Percentiles rank a stretch among this genome's conserved stretches.
Conservation (phyloP, 2,113 vertebrate genomes). For the Gymnocephalus cernua region DNA sequence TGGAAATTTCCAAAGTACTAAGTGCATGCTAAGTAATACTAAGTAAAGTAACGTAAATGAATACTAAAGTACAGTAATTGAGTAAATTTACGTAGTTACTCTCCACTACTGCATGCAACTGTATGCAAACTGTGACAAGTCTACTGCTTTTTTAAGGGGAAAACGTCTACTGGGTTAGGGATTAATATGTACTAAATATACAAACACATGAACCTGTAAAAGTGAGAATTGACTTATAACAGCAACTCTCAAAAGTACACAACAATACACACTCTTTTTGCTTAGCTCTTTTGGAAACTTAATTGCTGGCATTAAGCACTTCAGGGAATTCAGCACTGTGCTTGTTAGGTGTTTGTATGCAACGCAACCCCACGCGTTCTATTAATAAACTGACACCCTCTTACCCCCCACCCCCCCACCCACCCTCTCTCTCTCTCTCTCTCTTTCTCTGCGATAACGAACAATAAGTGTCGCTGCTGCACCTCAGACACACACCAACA, state of each 20-base stretch:
- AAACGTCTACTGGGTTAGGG: background rate
- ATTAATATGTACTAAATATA: slow-evolving; percentile 28
- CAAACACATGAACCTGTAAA: slow-evolving; percentile 43
- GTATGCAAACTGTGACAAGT: background rate
- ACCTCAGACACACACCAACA: slow-evolving; percentile 81
- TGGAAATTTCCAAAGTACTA: background rate
- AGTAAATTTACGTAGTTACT: background rate
- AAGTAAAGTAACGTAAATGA: background rate
- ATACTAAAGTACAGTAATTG: background rate
- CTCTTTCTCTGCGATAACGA: slow-evolving; percentile 78
- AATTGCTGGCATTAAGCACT: slow-evolving; percentile 79
- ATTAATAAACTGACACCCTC: slow-evolving; percentile 81
- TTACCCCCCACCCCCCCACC: slow-evolving; percentile 41
- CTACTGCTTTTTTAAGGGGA: background rate
- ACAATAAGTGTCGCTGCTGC: slow-evolving; percentile 80
- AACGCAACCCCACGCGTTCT: slow-evolving; percentile 74
- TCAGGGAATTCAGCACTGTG: slow-evolving; percentile 72
- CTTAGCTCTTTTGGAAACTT: slow-evolving; percentile 72
- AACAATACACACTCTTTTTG: slow-evolving; percentile 44
- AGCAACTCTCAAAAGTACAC: slow-evolving; percentile 48
- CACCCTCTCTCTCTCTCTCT: slow-evolving; percentile 20
- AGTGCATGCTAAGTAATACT: background rate
- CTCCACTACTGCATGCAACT: background rate
- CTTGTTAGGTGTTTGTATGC: slow-evolving; percentile 81
- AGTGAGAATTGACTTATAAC: slow-evolving; percentile 41